A percentile compares a stretch with the other conserved stretches of the same genome.
These are phyloP conservation scores for Idaea straminata DNA, from an alignment of 2,888 invertebrate species.

Conservation along the genomic window DNA sequence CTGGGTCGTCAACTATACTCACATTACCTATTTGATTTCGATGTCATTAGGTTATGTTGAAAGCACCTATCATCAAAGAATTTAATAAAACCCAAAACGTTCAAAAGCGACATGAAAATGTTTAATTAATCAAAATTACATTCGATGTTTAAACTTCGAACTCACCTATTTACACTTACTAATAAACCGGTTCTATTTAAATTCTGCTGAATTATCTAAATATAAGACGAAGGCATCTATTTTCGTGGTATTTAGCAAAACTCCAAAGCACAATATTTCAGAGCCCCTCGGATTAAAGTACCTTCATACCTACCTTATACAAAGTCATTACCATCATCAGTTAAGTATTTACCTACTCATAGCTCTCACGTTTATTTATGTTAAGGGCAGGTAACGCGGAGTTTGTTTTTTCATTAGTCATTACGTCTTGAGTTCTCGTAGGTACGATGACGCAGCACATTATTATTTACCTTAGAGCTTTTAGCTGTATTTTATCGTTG, in stretches of 20 bases:
- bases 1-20: too few relatives aligned
- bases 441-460: slow-evolving; percentile 36
- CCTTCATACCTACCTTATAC: slow-evolving; percentile 12
- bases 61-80: too few relatives aligned
- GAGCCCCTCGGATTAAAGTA: background rate
- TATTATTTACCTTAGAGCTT: slow-evolving; percentile 37
- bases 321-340: background rate
- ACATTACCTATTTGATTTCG: too few relatives aligned
- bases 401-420: slow-evolving; percentile 34
- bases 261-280: background rate
- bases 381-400: slow-evolving; percentile 11
- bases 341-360: background rate
- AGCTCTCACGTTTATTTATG: background rate
- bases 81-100: slow-evolving; percentile 7
- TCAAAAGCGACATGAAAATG: slow-evolving; percentile 9
- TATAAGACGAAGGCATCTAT: background rate
- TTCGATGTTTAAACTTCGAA: slow-evolving; percentile 22
- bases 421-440: slow-evolving; percentile 25
- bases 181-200: slow-evolving; percentile 11
- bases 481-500: slow-evolving; percentile 33
- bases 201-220: slow-evolving; percentile 14
- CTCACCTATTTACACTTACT: slow-evolving; percentile 16
- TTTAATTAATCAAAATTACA: slow-evolving; percentile 23
- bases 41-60: too few relatives aligned
- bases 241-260: background rate